phyloP scores from a whole-genome alignment of 2,113 vertebrate genomes.

The Accipiter cooperii region DNA sequence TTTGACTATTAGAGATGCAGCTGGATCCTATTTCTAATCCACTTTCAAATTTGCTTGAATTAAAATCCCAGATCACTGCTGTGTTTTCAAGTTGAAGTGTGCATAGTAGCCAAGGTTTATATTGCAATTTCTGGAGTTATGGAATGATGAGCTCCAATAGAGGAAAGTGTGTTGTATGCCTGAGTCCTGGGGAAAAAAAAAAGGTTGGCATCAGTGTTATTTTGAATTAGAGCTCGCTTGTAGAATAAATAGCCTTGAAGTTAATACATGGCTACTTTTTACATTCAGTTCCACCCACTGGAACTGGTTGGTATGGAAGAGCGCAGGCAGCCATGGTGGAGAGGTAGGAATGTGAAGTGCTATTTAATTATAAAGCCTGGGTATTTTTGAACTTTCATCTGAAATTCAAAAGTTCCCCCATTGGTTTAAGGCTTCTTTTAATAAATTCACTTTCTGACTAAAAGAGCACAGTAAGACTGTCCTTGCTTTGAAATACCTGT shows the following conservation, averaged over 20 bases:
- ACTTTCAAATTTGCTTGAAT: conserved; percentile 69
- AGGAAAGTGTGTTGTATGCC: conserved; percentile 19
- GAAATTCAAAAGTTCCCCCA: background rate
- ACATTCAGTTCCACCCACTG: background rate
- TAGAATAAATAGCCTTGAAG: conserved; percentile 15
- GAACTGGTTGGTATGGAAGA: background rate
- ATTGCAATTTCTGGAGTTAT: conserved; percentile 64
- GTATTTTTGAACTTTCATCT: background rate
- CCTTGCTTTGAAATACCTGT: conserved; percentile 29
- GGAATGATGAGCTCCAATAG: conserved; percentile 52
- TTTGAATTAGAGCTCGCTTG: conserved; percentile 3
- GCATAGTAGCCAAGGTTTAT: conserved; percentile 62
- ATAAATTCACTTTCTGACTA: conserved; percentile 17
- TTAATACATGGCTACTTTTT: background rate
- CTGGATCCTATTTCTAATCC: conserved; percentile 71
- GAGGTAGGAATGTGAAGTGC: background rate
- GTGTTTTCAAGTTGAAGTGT: conserved; percentile 63
- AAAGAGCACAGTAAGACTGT: background rate
- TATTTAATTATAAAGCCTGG: background rate
- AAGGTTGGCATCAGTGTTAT: conserved; percentile 33
- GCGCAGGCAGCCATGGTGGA: background rate
- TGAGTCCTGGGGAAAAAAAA: conserved; percentile 21
- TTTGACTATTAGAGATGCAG: conserved; percentile 59
- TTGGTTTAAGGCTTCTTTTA: background rate
- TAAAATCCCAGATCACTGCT: conserved; percentile 69